phyloP scores from a whole-genome alignment of 2,888 invertebrate species.

The Poecilus cupreus region DNA sequence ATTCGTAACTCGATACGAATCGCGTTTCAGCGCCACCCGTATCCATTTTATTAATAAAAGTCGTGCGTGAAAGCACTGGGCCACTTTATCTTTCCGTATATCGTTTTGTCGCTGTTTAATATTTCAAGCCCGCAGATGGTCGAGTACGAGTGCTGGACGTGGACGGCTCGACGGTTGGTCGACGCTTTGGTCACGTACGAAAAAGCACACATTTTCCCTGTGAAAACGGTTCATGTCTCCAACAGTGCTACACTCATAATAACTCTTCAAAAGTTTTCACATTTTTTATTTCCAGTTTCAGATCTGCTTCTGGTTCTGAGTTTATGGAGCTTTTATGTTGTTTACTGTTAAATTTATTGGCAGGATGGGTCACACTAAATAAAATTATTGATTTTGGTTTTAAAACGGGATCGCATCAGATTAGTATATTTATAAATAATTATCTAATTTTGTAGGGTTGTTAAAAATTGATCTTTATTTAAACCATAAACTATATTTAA shows the following conservation, averaged over 20 bases:
- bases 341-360: background rate
- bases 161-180: background rate
- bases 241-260: background rate
- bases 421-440: too few species aligned
- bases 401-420: background rate
- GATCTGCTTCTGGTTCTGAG: too few species aligned
- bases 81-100: slow-evolving; percentile 43
- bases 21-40: slow-evolving; percentile 1
- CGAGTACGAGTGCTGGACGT: background rate
- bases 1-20: slow-evolving; percentile 32
- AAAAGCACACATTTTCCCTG: slow-evolving; percentile 23
- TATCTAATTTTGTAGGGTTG: too few species aligned
- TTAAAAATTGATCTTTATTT: too few species aligned
- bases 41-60: slow-evolving; percentile 45
- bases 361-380: background rate
- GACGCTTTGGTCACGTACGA: slow-evolving; percentile 32
- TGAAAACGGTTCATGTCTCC: slow-evolving; percentile 16
- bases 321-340: slow-evolving; percentile 5
- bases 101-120: slow-evolving; percentile 45
- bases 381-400: background rate
- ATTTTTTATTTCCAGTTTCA: slow-evolving; percentile 35
- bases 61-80: slow-evolving; percentile 32
- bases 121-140: slow-evolving; percentile 22
- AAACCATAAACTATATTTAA: too few species aligned
- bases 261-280: slow-evolving; percentile 12